These are phyloP conservation scores for Denticeps clupeoides DNA, from an alignment of 2,797 vertebrate genomes.

Conservation along the genomic window DNA sequence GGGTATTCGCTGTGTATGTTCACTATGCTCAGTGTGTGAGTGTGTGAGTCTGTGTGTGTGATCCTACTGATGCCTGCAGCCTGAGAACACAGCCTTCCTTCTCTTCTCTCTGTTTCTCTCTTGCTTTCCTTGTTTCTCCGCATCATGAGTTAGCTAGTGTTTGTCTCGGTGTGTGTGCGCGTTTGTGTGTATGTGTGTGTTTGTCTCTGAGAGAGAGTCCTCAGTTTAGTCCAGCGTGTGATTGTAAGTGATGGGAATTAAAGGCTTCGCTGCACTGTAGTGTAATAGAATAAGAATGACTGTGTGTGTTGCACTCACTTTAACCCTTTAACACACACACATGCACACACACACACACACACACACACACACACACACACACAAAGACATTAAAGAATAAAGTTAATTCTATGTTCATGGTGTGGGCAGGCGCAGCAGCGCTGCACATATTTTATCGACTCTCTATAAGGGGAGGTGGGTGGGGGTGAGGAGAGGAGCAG, in stretches of 20 bases:
- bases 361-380: background rate
- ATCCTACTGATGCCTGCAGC: too few relatives aligned
- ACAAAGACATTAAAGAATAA: too few relatives aligned
- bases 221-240: slow-evolving; percentile 11
- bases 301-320: background rate
- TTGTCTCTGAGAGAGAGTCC: background rate
- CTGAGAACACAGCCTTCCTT: too few relatives aligned
- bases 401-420: background rate
- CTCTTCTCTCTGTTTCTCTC: too few relatives aligned
- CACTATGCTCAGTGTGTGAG: too few relatives aligned
- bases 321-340: too few relatives aligned
- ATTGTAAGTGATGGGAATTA: slow-evolving; percentile 21
- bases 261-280: slow-evolving; percentile 14
- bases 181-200: background rate
- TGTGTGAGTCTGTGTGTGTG: too few relatives aligned
- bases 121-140: too few relatives aligned
- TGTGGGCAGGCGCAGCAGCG: background rate
- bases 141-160: background rate
- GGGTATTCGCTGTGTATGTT: too few relatives aligned
- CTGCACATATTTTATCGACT: background rate
- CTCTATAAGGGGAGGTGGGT: too few relatives aligned
- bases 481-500: too few relatives aligned
- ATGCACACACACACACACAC: background rate
- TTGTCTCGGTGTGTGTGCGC: background rate
- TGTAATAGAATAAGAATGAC: background rate